Evolutionary conservation across 2,113 vertebrate species (phyloP), one percentile per base, ranked within the genome.

Genomic region (Mohoua ochrocephala): DNA sequence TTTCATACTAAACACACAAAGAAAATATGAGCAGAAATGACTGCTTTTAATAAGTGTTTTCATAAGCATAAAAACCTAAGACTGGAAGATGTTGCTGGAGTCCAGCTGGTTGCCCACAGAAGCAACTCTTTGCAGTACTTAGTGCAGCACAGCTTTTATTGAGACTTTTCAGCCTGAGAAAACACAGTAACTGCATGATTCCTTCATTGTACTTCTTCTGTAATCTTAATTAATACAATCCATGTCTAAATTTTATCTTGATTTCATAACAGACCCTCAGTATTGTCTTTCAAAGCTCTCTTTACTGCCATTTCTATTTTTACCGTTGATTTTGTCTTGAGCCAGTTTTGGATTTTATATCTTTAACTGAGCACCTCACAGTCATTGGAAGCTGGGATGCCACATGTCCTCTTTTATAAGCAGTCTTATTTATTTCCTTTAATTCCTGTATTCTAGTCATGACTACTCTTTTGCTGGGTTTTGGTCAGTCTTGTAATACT

Each of bases 1-100:
- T 99, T 99, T 97, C 99, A 99, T 95, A 98, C 97, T 56, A 99
- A 99, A 89, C 98, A 99, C 97, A 99, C 98, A 45, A 98, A 98
- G 97, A 98, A 98, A 93, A 97, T 97, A 88, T 99, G 97, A 99
- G 85, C 57, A 41, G 49, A 69, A 71, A 26, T 16, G 5, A 56
- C 59, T 88, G 37, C 35, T 93, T 95, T 91, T 81, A 90, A 44
- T 39, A 42, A 90, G 27, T 42, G 37, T 49, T 92, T 91, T 92
- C 76, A 68, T 59, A 87, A 91, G 52, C 33, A 63, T 78, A 56
- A 67, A 80, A 60, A 53, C 33, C 5, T 49, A 41, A 54, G 41
- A 41, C 23, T 67, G n/a, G 59, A 79, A 82, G 69, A 41, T 74
- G 39, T 35, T 9, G 27, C 65, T 81, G 45, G 42, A 76, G 19